A percentile compares a stretch with the other conserved stretches of the same genome.
These are phyloP conservation scores for Parotia lawesii DNA, from an alignment of 2,113 vertebrate genomes.

Conservation along the genomic window DNA sequence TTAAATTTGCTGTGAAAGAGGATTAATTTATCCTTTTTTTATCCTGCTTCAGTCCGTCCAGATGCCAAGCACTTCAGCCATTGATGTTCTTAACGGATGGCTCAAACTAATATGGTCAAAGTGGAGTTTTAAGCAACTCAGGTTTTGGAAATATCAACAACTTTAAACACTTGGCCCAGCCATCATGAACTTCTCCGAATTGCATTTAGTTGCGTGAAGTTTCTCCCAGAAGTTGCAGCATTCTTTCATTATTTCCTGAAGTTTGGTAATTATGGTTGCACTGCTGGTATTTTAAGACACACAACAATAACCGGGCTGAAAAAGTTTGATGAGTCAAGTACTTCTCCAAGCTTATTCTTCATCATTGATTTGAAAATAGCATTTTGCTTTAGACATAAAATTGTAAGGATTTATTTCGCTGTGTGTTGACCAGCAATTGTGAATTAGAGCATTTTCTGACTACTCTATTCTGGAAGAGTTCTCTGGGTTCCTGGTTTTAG, in stretches of 20 bases:
- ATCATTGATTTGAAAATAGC: neutral
- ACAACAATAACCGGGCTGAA: neutral
- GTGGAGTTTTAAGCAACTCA: neutral
- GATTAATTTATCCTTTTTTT: neutral
- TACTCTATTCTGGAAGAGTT: neutral
- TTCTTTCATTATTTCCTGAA: neutral
- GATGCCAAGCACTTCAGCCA: neutral
- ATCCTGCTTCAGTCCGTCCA: neutral
- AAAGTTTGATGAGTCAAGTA: neutral
- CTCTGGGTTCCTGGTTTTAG: neutral
- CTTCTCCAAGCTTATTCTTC: neutral
- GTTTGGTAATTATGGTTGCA: neutral
- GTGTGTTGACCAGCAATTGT: neutral
- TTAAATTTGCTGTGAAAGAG: neutral
- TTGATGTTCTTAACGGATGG: neutral
- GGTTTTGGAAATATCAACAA: neutral
- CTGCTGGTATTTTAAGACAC: neutral
- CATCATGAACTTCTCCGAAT: neutral
- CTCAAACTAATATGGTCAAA: neutral
- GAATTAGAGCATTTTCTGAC: neutral
- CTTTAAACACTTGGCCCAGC: neutral
- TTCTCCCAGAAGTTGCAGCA: neutral
- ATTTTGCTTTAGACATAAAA: constrained; percentile 2
- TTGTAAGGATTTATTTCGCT: neutral
- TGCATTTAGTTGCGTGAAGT: neutral